Percentiles rank a stretch among this genome's conserved stretches.
Conservation (phyloP, 2,113 vertebrate genomes). For the Istiophorus platypterus region DNA sequence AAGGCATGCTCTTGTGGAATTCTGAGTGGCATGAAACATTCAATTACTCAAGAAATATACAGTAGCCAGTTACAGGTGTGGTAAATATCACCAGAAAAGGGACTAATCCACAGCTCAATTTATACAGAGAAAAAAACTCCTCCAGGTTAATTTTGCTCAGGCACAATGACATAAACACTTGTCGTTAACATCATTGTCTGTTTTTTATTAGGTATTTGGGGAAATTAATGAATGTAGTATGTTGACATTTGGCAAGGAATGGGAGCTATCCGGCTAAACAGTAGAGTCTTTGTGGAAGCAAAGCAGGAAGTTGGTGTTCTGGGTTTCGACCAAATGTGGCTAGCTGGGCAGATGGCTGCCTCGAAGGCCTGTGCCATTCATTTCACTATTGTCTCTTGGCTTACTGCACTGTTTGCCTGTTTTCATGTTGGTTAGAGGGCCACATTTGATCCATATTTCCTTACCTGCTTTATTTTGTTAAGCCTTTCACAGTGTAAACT, state of each 20-base stretch:
- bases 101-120: neutral
- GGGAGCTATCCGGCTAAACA: conserved; percentile 22
- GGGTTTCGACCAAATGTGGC: conserved; percentile 24
- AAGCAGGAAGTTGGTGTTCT: conserved; percentile 26
- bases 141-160: neutral
- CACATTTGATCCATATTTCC: neutral
- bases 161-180: neutral
- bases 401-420: neutral
- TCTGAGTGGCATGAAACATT: conserved; percentile 13
- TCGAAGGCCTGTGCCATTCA: conserved; percentile 6
- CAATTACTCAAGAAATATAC: conserved; percentile 33
- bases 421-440: neutral
- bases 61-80: conserved; percentile 17
- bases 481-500: neutral
- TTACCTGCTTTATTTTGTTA: neutral
- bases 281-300: conserved; percentile 30
- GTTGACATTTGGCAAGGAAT: neutral
- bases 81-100: conserved; percentile 7
- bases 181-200: conserved; percentile 2
- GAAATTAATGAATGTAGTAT: conserved; percentile 3
- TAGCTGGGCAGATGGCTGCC: neutral
- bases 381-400: neutral
- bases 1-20: conserved; percentile 23
- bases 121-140: neutral
- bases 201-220: neutral